Evolutionary conservation across 2,888 invertebrate genomes (phyloP), one percentile per base, ranked within the genome.

Genomic region (Lacanobia oleracea): DNA sequence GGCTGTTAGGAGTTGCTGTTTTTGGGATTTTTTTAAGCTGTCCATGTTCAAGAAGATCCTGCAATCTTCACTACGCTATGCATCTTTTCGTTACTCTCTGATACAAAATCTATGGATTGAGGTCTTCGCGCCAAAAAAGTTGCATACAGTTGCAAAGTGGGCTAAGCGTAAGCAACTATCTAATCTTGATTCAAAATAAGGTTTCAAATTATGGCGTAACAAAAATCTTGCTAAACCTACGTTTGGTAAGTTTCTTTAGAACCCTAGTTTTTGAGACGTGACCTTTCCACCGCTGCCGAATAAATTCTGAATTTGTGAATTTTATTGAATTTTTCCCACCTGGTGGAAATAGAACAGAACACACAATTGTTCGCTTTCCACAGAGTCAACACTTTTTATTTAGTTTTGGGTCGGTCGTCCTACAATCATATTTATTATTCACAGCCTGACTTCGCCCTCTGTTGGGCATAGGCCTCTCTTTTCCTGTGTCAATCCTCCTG

Each of bases 81-180:
- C 45, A 8, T 21, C n/a, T 50, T 50, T 50, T 43, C 40, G 27
- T 27, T 27, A 14, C 43, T 64, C 9, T 66, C n/a, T 45, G 16
- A 45, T 45, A 21, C 8, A 18, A 40, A 63, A 21, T 64, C 7
- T 12, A 66, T 67, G 67, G 14, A 67, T 66, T 67, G n/a, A 67
- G 67, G 45, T 21, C 6, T 18, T 18, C 67, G 10, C 9, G 23
- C 40, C 16, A 51, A 67, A 50, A 23, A 23, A 0, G 14, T 21
- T 67, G 51, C 12, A 65, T 45, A 23, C 16, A 40, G n/a, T 61
- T 40, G 2, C 59, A 23, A 51, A 53, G 12, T 27, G 9, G n/a
- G 10, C 43, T 43, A 51, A 27, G n/a, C n/a, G n/a, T n/a, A n/a
- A n/a, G 3, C 40, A 16, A 43, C 27, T 67, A 67, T 51, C 68